Evolutionary conservation across 2,888 invertebrate genomes (phyloP), one percentile per base, ranked within the genome.

Genomic region (Griposia aprilina): DNA sequence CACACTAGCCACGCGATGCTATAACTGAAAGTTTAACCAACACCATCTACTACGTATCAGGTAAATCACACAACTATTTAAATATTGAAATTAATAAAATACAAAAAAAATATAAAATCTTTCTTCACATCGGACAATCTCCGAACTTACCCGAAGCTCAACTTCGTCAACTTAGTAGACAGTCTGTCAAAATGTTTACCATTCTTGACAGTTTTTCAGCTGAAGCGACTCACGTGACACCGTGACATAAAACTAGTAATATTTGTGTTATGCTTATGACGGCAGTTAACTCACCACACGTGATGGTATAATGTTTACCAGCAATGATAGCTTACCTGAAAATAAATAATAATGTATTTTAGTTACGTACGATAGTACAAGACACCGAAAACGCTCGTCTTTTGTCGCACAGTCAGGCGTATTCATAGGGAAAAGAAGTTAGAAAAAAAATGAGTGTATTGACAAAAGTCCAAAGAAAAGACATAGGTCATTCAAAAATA

Each of bases 261-360:
- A 78, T 73, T 84, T 84, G 74, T 75, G n/a, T 72, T 50, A 3
- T 36, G 30, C 3, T 36, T 36, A 59, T 65, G 57, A 66, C 69
- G 36, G 69, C 26, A 41, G 20, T 23, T 5, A 23, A 79, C 86
- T 83, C 57, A 86, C 86, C 84, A 75, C 80, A 69, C 63, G 73
- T 84, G 86, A 84, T 36, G 23, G 23, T 26, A 13, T 36, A 3
- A 50, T 74, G 63, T 69, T 78, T 62, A 62, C n/a, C 50, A 50
- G 73, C 11, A 50, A 15, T 57, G 69, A 80, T 41, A 65, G 68
- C 85, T 78, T 87, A 87, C 87, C 89, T 87, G 87, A 65, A 87
- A 88, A 55, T 0, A 70, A 68, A 76, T 3, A 74, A 69, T 1
- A 76, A 60, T 71, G 48, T 59, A 26, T 70, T 30, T 66, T 50